Conservation (phyloP, 2,797 vertebrate genomes). For the Sebastes kiyomatsui region DNA sequence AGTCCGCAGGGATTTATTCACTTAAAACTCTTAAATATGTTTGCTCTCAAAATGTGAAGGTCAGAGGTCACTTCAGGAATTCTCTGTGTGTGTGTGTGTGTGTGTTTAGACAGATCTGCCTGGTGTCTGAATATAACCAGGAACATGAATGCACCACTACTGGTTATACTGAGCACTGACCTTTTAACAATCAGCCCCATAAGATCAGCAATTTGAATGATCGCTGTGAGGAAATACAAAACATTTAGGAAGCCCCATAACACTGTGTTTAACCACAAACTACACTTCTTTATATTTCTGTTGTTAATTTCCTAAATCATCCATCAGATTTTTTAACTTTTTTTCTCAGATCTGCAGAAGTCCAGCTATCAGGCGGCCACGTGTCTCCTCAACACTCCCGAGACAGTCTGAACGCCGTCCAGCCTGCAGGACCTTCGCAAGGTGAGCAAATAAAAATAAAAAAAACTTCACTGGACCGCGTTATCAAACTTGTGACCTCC, state of each 20-base stretch:
- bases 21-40: conserved; percentile 29
- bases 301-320: not conserved
- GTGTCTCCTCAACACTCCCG: conserved; percentile 20
- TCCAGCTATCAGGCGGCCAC: not conserved
- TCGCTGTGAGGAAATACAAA: not conserved
- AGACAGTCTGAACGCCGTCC: not conserved
- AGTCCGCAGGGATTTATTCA: conserved; percentile 28
- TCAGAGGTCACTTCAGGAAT: conserved; percentile 48
- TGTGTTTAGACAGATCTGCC: conserved; percentile 13
- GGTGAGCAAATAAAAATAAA: conserved; percentile 10
- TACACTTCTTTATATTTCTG: not conserved
- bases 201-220: not conserved
- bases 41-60: conserved; percentile 40
- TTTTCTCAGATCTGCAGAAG: conserved; percentile 51
- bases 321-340: not conserved
- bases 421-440: not conserved
- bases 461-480: too few relatives aligned
- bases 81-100: not conserved
- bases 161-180: not conserved
- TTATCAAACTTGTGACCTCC: not conserved
- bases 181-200: not conserved
- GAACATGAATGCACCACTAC: not conserved
- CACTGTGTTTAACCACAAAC: not conserved
- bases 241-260: not conserved
- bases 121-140: conserved; percentile 10